These are phyloP conservation scores for Corythaeola cristata DNA, from an alignment of 2,113 vertebrate species.

Conservation along the genomic window DNA sequence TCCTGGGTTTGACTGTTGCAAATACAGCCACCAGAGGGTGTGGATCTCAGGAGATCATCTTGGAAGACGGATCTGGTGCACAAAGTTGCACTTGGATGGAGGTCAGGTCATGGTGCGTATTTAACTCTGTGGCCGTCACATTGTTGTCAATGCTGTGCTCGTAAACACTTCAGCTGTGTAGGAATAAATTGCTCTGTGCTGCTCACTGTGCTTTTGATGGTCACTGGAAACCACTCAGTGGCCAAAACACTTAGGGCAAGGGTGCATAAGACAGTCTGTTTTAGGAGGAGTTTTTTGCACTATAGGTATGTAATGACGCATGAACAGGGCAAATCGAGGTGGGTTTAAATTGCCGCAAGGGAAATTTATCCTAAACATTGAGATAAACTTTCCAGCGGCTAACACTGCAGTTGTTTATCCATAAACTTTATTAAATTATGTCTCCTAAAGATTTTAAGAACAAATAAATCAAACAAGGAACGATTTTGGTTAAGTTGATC, in stretches of 20 bases:
- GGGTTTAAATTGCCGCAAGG: background rate
- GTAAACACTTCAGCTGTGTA: background rate
- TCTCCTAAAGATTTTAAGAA: background rate
- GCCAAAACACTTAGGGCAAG: background rate
- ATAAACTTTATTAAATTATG: background rate
- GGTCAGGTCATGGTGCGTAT: background rate
- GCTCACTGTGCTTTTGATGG: background rate
- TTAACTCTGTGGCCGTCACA: background rate
- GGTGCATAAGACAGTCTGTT: background rate
- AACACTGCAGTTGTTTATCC: background rate
- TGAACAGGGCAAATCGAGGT: background rate
- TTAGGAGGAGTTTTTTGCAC: background rate
- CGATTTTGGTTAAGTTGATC: background rate
- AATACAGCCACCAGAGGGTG: too few relatives aligned
- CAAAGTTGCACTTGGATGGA: background rate
- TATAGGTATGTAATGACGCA: background rate
- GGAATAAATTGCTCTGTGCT: conserved; percentile 3
- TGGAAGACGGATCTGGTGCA: background rate
- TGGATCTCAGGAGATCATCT: background rate
- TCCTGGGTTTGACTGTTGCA: background rate
- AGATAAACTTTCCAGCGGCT: background rate
- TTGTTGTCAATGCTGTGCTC: background rate
- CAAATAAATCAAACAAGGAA: background rate
- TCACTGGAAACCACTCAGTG: background rate
- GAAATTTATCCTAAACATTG: background rate